phyloP scores from a whole-genome alignment of 2,888 invertebrate species.

The Xanthia icteritia region DNA sequence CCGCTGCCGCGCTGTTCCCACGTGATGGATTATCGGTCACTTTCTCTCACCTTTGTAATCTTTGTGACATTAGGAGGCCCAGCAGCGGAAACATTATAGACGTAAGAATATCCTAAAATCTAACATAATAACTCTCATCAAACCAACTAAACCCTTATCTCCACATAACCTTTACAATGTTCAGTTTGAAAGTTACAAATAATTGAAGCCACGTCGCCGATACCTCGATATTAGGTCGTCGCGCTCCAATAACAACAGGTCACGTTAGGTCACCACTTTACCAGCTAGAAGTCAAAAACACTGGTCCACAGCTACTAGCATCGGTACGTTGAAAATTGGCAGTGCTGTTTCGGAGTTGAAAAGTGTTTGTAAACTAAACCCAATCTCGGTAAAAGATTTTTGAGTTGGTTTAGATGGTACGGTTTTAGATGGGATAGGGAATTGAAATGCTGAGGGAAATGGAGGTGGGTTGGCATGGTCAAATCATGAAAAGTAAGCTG shows the following conservation, averaged over 20 bases:
- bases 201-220: slow-evolving; percentile 23
- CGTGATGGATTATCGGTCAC: no score
- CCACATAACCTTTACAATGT: slow-evolving; percentile 12
- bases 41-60: no score
- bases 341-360: slow-evolving; percentile 14
- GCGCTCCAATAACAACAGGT: slow-evolving; percentile 38
- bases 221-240: slow-evolving; percentile 25
- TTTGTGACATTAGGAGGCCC: no score
- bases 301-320: neutral
- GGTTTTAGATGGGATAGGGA: neutral
- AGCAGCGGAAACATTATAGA: no score
- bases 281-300: slow-evolving; percentile 23
- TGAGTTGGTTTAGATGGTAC: neutral
- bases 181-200: slow-evolving; percentile 17
- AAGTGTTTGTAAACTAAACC: slow-evolving; percentile 31
- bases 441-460: neutral
- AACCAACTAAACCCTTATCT: neutral
- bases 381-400: slow-evolving; percentile 27
- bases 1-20: no score
- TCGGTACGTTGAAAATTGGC: slow-evolving; percentile 10
- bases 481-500: neutral
- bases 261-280: slow-evolving; percentile 19
- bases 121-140: neutral
- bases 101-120: neutral
- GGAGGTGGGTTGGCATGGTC: neutral